Evolutionary conservation across 2,888 invertebrate species (phyloP), one percentile per base, ranked within the genome.

Genomic region (Andricus curvator): DNA sequence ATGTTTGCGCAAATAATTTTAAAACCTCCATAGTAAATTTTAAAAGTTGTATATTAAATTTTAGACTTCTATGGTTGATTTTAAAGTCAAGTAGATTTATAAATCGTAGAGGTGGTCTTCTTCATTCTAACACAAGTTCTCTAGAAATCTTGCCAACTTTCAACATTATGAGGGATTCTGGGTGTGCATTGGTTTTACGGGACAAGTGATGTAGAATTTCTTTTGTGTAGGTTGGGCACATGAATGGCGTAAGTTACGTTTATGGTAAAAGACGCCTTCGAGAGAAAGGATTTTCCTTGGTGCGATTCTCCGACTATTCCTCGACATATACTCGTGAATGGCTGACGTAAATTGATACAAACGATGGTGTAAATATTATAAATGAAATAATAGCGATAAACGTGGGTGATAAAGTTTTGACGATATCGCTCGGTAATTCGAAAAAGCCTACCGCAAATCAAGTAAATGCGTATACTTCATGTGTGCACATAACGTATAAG

Each of bases 211-310:
- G 67, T 13, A 41, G 22, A 67, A 67, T 67, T 67, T 67, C 67
- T 67, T 67, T 67, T 67, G 67, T 67, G 67, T 37, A 67, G 67
- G 67, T 41, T 41, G 67, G 13, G 41, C 67, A 67, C n/a, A 67
- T 41, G 67, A 67, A 67, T 67, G 67, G 67, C 37, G 8, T 67
- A 37, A 67, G 67, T 37, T 67, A 67, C 37, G 65, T 66, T 66
- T 66, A 37, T 17, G 65, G 65, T 66, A 37, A 66, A 66, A 33
- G 37, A 67, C 67, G n/a, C 41, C 37, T 67, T 67, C 67, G 37
- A 67, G 67, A 67, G 67, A 67, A 67, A 67, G 67, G 67, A 67
- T 67, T 67, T 67, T 67, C 67, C 67, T 41, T 67, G 67, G n/a
- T 67, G 67, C 4, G 37, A 67, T 67, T 41, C 67, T 41, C n/a